Conservation (phyloP, 64 coral and sea anemone species). For the Actinia equina region DNA sequence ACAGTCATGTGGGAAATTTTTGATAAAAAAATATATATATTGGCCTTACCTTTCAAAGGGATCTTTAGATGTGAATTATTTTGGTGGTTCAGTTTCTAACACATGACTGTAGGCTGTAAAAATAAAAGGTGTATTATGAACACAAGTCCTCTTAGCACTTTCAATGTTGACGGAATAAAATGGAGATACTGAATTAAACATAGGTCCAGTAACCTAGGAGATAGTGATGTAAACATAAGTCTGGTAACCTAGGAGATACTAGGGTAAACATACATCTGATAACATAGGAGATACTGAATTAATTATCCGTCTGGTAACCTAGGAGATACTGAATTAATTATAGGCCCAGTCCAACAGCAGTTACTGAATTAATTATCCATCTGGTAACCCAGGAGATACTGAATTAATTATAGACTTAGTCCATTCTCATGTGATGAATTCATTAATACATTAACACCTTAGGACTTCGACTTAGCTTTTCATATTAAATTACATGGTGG, state of each 20-base stretch:
- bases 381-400: too few relatives aligned
- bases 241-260: not conserved
- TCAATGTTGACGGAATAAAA: not conserved
- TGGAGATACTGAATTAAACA: not conserved
- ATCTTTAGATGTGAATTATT: too few relatives aligned
- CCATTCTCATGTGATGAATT: not conserved
- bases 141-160: too few relatives aligned
- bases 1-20: too few relatives aligned
- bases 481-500: conserved; percentile 9
- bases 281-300: not conserved
- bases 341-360: not conserved
- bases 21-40: too few relatives aligned
- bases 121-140: not conserved
- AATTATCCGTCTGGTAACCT: not conserved
- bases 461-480: not conserved
- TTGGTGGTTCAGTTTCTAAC: not conserved
- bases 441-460: not conserved
- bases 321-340: not conserved
- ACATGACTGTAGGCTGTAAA: not conserved
- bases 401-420: not conserved
- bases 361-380: not conserved
- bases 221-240: not conserved
- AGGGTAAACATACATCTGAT: not conserved
- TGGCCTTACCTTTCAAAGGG: too few relatives aligned
- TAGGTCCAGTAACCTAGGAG: not conserved